Percentiles rank a stretch among this genome's conserved stretches.
Conservation (phyloP, 2,888 invertebrate genomes). For the Halocaridina rubra region DNA sequence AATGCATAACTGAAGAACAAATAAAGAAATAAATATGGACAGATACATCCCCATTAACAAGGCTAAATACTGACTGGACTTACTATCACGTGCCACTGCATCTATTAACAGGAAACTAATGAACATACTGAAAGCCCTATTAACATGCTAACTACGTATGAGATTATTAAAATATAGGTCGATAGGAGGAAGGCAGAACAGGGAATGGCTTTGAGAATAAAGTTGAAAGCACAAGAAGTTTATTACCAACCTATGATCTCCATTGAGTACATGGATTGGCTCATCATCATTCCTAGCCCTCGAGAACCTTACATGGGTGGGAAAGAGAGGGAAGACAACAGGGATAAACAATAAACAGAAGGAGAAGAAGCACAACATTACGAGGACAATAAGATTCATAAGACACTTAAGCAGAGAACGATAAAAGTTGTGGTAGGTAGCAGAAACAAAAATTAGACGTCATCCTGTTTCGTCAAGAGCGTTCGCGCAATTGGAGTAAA, state of each 20-base stretch:
- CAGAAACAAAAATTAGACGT: neutral
- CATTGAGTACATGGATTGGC: neutral
- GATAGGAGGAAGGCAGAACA: neutral
- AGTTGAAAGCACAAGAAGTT: no score
- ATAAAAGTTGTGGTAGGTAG: neutral
- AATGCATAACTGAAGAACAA: no score
- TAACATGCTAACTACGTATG: neutral
- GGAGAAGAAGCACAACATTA: constrained; percentile 23
- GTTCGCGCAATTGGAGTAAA: no score
- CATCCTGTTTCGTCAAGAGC: no score
- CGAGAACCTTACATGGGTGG: no score
- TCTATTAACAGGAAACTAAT: no score
- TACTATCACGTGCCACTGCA: no score
- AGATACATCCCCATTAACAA: no score
- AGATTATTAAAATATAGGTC: neutral
- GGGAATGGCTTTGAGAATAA: no score
- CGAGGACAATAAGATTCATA: no score
- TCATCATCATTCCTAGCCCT: neutral
- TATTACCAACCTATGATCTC: neutral
- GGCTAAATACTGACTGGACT: no score
- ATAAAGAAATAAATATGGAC: no score
- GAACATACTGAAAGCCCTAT: neutral
- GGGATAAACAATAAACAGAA: neutral
- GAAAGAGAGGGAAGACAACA: neutral
- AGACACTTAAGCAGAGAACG: constrained; percentile 35